Evolutionary conservation across 2,888 invertebrate species (phyloP).

Genomic region (Calameuta idolon): DNA sequence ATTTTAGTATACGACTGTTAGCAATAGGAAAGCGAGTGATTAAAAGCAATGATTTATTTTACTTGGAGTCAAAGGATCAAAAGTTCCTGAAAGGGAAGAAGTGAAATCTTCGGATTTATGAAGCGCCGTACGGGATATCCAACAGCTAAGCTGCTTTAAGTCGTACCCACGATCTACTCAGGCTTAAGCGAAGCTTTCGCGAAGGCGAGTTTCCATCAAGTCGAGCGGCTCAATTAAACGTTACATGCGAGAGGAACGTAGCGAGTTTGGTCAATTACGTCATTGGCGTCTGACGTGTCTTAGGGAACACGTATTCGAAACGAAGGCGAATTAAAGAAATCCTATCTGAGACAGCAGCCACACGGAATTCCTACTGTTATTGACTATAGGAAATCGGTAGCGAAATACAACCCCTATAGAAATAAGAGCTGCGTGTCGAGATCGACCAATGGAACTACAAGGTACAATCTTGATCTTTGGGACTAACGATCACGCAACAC

Average conservation of each 20-base stretch:
- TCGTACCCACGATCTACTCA: slow-evolving; percentile 21
- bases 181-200: slow-evolving; percentile 23
- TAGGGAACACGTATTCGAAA: neutral
- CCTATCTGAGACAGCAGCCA: neutral
- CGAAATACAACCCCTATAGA: neutral
- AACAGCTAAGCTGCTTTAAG: slow-evolving; percentile 17
- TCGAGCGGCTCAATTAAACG: neutral
- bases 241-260: neutral
- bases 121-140: neutral
- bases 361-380: neutral
- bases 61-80: neutral
- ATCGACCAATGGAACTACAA: neutral
- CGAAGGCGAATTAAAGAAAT: neutral
- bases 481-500: neutral
- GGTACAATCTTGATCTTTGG: neutral
- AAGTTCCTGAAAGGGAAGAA: neutral
- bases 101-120: neutral
- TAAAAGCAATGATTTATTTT: neutral
- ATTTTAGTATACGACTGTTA: neutral
- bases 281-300: neutral
- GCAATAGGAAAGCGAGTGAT: neutral
- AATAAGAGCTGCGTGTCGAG: neutral
- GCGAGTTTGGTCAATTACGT: neutral
- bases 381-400: neutral
- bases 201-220: slow-evolving; percentile 9